phyloP scores from a whole-genome alignment of 2,797 vertebrate species.

The Pseudomugil tenellus region DNA sequence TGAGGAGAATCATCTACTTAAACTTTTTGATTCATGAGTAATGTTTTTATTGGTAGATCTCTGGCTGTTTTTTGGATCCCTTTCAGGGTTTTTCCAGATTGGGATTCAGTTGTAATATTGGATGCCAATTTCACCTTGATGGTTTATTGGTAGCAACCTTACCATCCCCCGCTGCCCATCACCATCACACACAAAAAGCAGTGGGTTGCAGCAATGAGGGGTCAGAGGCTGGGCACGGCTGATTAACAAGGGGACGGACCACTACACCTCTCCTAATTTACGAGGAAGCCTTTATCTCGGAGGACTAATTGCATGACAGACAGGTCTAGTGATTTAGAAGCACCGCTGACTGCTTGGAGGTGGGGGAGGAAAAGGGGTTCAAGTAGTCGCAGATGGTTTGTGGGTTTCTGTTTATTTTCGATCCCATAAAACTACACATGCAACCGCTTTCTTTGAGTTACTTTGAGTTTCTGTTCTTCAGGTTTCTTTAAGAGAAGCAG shows the following conservation, averaged over 20 bases:
- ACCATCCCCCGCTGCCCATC: constrained; percentile 29
- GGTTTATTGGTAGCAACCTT: constrained; percentile 61
- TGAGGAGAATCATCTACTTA: too few relatives aligned
- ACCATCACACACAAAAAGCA: constrained; percentile 50
- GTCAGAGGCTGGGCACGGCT: constrained; percentile 69
- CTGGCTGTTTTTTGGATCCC: constrained; percentile 37
- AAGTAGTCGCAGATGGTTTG: constrained; percentile 59
- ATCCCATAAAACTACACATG: constrained; percentile 18
- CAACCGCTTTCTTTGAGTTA: constrained; percentile 30
- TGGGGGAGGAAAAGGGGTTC: constrained; percentile 45
- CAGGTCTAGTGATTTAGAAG: constrained; percentile 65
- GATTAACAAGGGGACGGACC: constrained; percentile 63
- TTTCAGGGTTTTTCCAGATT: constrained; percentile 29
- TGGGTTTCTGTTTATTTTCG: constrained; percentile 26
- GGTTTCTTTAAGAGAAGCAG: constrained; percentile 41
- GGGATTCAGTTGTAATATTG: constrained; percentile 24
- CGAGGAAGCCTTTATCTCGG: constrained; percentile 62
- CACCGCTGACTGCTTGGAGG: constrained; percentile 44
- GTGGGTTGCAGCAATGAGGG: constrained; percentile 48
- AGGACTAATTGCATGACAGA: constrained; percentile 80
- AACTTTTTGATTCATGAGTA: too few relatives aligned
- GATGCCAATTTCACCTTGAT: constrained; percentile 51
- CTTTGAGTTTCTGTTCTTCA: constrained; percentile 38
- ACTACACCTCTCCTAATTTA: constrained; percentile 72
- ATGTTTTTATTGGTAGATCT: constrained; percentile 11